A percentile compares a stretch with the other conserved stretches of the same genome.
Evolutionary conservation across 1,140 invertebrate genomes (phyloP).

Genomic region (Whitmania pigra): DNA sequence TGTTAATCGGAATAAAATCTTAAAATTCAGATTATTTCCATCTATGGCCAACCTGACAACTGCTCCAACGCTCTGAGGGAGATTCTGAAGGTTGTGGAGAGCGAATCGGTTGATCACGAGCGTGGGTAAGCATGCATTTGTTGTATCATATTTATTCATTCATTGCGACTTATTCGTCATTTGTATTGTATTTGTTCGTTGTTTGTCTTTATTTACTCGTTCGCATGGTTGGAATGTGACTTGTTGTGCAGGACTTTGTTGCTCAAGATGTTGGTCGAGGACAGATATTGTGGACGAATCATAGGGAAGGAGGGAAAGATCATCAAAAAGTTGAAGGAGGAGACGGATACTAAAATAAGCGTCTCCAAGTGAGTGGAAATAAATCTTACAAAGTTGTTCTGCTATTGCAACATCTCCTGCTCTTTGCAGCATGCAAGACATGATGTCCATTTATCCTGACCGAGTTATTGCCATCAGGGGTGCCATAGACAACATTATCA

Average conservation of each 20-base stretch:
- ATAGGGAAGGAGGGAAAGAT: constrained; percentile 88
- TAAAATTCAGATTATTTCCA: constrained; percentile 63
- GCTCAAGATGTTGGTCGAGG: constrained; percentile 87
- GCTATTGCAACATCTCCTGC: background rate
- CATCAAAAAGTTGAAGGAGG: constrained; percentile 94
- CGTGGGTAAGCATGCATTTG: background rate
- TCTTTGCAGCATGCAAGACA: constrained; percentile 68
- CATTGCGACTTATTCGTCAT: no score
- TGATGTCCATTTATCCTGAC: constrained; percentile 79
- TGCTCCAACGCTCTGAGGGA: constrained; percentile 88
- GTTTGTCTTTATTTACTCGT: background rate
- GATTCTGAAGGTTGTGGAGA: constrained; percentile 89
- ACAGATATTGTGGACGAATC: constrained; percentile 89
- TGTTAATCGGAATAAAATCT: background rate
- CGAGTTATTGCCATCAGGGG: constrained; percentile 92
- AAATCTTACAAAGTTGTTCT: background rate
- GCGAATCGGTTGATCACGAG: constrained; percentile 69
- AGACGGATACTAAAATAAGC: constrained; percentile 90
- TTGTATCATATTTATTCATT: constrained; percentile 1
- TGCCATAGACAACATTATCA: constrained; percentile 73
- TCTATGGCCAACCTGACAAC: constrained; percentile 91
- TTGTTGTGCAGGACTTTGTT: constrained; percentile 61
- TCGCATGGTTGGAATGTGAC: background rate
- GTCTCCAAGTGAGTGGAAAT: constrained; percentile 59
- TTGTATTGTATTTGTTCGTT: background rate